phyloP scores from a whole-genome alignment of 2,888 invertebrate genomes.

The Apoda limacodes region DNA sequence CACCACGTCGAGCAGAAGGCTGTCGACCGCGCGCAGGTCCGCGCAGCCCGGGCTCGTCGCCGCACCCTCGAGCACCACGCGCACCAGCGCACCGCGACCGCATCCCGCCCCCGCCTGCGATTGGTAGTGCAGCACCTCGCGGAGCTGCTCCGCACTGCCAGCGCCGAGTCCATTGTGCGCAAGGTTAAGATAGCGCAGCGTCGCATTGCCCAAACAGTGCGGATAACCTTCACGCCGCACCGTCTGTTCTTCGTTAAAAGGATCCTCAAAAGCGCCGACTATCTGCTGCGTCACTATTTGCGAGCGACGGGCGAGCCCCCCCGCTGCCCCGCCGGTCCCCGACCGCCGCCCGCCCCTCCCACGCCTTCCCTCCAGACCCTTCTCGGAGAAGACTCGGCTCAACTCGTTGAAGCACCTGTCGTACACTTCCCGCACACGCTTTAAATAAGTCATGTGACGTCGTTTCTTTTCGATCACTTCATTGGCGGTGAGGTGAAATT shows the following conservation, averaged over 20 bases:
- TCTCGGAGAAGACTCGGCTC: neutral
- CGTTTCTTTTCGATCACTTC: slow-evolving; percentile 19
- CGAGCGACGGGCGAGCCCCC: slow-evolving; percentile 11
- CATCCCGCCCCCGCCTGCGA: slow-evolving; percentile 5
- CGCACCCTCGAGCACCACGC: slow-evolving; percentile 23
- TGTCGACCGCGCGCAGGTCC: slow-evolving; percentile 12
- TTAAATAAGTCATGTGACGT: slow-evolving; percentile 18
- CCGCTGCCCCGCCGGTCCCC: neutral
- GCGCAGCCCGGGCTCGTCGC: slow-evolving; percentile 16
- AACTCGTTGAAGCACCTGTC: slow-evolving; percentile 12
- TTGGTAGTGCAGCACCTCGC: slow-evolving; percentile 20
- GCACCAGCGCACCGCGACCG: slow-evolving; percentile 19
- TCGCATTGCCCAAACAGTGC: slow-evolving; percentile 22
- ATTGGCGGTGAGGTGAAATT: slow-evolving; percentile 20
- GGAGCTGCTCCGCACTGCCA: slow-evolving; percentile 14
- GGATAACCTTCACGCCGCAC: slow-evolving; percentile 8
- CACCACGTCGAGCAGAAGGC: slow-evolving; percentile 14
- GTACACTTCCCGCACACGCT: slow-evolving; percentile 10
- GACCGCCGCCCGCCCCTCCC: neutral
- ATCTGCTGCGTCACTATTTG: slow-evolving; percentile 15
- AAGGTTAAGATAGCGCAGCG: slow-evolving; percentile 23
- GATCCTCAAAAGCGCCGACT: slow-evolving; percentile 17
- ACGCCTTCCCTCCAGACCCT: neutral
- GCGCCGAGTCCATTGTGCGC: slow-evolving; percentile 23
- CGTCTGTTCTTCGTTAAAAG: slow-evolving; percentile 20